Evolutionary conservation across 2,797 vertebrate species (phyloP), one percentile per base, ranked within the genome.

Genomic region (Tinamus major): DNA sequence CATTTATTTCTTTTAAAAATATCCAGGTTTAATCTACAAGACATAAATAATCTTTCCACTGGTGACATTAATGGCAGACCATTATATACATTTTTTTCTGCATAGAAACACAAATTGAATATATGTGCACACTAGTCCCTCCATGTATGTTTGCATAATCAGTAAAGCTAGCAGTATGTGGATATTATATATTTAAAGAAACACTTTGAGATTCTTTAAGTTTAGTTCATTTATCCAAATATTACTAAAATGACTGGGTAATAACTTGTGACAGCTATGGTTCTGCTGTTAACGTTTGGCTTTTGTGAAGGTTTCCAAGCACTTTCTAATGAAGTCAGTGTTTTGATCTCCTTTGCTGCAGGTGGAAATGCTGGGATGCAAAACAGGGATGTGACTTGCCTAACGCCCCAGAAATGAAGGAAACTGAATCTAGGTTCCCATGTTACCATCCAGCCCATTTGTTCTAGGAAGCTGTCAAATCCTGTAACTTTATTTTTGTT

Each of bases 191-290:
- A 41, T 26, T 55, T 74, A 48, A 89, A n/a, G 16, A 67, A 75
- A 70, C 23, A 2, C 27, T 39, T 67, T 62, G 6, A 61, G 13
- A 7, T 39, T n/a, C 13, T 58, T 49, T 53, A 62, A 87, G 56
- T 41, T 48, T 35, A 79, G 37, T 76, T 95, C 62, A 24, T 33
- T 61, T 90, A 70, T 82, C 74, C 19, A 79, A 79, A 48, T 86
- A 70, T 63, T 68, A 21, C 6, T 79, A 64, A 90, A 95, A 87
- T 61, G 70, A 94, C 81, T 77, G 75, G 59, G 39, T 74, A 53
- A 12, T 62, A 86, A 20, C 68, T 59, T 85, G 67, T 86, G 68
- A 64, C 13, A 79, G 33, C 1, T 41, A 62, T 12, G 27, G 19
- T 27, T 82, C 79, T 76, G 23, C 14, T 23, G 29, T 23, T 48